These are phyloP conservation scores for Cirrhinus mrigala DNA, from an alignment of 2,797 vertebrate species.

Conservation along the genomic window DNA sequence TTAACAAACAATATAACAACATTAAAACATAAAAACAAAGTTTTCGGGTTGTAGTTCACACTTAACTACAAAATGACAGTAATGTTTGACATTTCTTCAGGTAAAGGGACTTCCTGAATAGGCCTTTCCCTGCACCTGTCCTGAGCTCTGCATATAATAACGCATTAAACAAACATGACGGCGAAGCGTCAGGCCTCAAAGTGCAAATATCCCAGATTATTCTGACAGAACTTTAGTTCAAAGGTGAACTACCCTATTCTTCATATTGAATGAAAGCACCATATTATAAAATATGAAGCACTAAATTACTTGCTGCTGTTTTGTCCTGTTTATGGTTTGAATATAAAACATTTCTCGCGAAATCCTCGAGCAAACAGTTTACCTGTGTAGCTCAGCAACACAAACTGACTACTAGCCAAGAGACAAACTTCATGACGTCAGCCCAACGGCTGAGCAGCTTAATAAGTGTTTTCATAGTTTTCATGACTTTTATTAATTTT, in stretches of 20 bases:
- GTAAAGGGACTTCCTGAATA: constrained; percentile 29
- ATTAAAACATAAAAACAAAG: too few species aligned
- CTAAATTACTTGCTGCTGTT: background rate
- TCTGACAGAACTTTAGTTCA: constrained; percentile 12
- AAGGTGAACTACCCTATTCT: background rate
- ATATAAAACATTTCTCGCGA: background rate
- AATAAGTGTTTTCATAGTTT: background rate
- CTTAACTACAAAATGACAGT: background rate
- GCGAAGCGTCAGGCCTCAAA: constrained; percentile 31
- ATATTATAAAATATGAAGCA: background rate
- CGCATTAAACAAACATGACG: constrained; percentile 19
- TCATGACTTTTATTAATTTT: background rate
- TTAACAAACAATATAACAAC: background rate
- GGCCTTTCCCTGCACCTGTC: constrained; percentile 50
- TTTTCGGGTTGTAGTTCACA: background rate
- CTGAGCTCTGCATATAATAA: background rate
- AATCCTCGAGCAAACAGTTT: background rate
- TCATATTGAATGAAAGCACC: background rate
- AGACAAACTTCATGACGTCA: background rate
- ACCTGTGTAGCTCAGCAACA: constrained; percentile 19
- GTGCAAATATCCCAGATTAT: constrained; percentile 31
- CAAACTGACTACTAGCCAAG: background rate
- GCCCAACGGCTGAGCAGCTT: background rate
- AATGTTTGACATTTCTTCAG: constrained; percentile 3
- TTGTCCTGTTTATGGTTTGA: background rate